These are phyloP conservation scores for Doris montereyensis DNA, from an alignment of 2,888 invertebrate genomes.

Conservation along the genomic window DNA sequence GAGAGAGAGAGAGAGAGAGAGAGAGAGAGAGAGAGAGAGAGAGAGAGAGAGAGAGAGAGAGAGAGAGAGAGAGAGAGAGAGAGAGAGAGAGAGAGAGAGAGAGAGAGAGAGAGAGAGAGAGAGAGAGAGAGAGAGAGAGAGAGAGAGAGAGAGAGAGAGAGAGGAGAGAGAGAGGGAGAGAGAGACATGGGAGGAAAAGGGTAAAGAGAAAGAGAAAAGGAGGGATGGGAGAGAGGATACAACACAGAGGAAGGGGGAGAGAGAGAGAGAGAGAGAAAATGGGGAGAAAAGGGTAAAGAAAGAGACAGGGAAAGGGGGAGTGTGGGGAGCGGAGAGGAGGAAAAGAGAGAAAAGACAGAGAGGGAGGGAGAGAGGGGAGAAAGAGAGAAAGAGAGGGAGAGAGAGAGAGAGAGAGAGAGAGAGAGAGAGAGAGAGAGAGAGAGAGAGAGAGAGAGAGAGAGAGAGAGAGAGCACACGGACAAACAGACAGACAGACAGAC, in stretches of 20 bases:
- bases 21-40: neutral
- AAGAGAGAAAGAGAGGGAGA: neutral
- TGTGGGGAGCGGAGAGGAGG: neutral
- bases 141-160: neutral
- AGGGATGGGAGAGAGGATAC: neutral
- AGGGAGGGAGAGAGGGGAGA: neutral
- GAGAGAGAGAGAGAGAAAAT: neutral
- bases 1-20: neutral
- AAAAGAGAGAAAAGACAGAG: neutral
- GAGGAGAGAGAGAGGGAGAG: neutral
- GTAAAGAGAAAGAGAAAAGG: neutral
- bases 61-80: neutral
- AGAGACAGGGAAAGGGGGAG: neutral
- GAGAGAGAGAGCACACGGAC: neutral
- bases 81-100: neutral
- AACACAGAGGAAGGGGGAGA: neutral
- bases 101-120: neutral
- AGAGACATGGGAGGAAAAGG: neutral
- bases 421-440: neutral
- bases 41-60: neutral
- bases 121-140: neutral
- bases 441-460: neutral
- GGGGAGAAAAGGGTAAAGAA: neutral
- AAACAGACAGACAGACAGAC: neutral
- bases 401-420: neutral